These are phyloP conservation scores for Brachycybe producta DNA, from an alignment of 2,888 invertebrate genomes.

Conservation along the genomic window DNA sequence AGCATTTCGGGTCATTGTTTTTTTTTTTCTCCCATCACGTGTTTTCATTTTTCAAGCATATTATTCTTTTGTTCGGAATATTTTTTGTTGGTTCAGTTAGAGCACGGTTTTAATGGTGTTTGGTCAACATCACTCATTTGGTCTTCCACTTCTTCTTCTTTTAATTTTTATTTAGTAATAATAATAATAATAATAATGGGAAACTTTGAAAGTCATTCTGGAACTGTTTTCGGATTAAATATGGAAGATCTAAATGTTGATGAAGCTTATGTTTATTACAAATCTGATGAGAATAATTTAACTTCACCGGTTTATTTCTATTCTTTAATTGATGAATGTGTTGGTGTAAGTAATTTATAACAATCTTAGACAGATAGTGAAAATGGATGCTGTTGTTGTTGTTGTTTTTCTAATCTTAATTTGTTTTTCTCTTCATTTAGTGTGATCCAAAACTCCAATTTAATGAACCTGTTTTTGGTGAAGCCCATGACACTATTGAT, in stretches of 20 bases:
- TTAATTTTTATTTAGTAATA: too few relatives aligned
- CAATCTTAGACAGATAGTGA: not conserved
- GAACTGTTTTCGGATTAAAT: not conserved
- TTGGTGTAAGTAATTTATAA: not conserved
- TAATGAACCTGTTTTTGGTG: not conserved
- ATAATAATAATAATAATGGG: too few relatives aligned
- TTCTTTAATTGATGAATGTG: conserved; percentile 4
- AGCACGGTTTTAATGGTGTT: too few relatives aligned
- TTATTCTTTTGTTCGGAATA: too few relatives aligned
- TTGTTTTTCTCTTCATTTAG: not conserved
- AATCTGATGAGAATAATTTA: too few relatives aligned
- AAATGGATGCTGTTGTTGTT: not conserved
- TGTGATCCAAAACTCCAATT: conserved; percentile 3
- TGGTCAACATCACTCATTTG: too few relatives aligned
- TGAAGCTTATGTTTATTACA: conserved; percentile 1
- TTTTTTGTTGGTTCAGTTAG: too few relatives aligned
- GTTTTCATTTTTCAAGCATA: too few relatives aligned
- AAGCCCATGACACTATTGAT: not conserved
- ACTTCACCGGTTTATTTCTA: not conserved
- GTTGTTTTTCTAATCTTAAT: not conserved
- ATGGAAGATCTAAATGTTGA: conserved; percentile 1
- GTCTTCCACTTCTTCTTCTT: too few relatives aligned
- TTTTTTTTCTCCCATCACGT: too few relatives aligned
- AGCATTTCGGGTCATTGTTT: too few relatives aligned
- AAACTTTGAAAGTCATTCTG: conserved; percentile 7